Conservation (phyloP, 2,888 invertebrate genomes). For the Ichneumon xanthorius region DNA sequence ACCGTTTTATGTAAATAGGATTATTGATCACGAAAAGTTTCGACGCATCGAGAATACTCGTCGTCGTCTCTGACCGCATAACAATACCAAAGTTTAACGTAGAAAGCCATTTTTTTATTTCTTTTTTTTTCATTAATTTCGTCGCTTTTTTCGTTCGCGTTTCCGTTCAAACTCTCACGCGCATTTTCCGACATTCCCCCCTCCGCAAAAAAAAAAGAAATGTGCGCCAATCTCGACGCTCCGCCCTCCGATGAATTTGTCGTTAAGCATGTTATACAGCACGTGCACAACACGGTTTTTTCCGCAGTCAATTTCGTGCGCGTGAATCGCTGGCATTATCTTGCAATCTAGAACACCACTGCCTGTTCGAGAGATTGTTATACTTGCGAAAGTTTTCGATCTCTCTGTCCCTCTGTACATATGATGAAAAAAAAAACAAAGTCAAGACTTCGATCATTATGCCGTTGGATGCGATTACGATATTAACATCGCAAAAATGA, state of each 20-base stretch:
- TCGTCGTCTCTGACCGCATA: constrained; percentile 76
- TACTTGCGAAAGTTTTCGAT: constrained; percentile 27
- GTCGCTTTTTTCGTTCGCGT: constrained; percentile 71
- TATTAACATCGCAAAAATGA: constrained; percentile 16
- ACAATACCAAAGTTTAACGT: constrained; percentile 84
- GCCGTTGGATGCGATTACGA: constrained; percentile 47
- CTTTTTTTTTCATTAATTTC: constrained; percentile 70
- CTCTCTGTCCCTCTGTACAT: constrained; percentile 54
- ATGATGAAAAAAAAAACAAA: constrained; percentile 23
- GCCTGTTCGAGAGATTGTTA: constrained; percentile 50
- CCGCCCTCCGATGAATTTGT: background rate
- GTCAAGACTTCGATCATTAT: constrained; percentile 38
- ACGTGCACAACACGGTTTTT: constrained; percentile 29
- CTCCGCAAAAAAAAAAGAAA: background rate
- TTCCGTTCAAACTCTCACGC: constrained; percentile 2
- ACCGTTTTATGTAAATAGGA: constrained; percentile 66
- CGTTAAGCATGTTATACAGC: background rate
- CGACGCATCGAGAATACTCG: constrained; percentile 42
- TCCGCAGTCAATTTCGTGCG: constrained; percentile 38
- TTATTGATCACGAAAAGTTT: constrained; percentile 54
- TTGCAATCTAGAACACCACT: constrained; percentile 56
- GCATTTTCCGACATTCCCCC: constrained; percentile 36
- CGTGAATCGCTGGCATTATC: constrained; percentile 30
- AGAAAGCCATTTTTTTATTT: constrained; percentile 75
- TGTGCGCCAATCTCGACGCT: background rate